Evolutionary conservation across 2,888 invertebrate genomes (phyloP).

Genomic region (Latrodectus elegans): DNA sequence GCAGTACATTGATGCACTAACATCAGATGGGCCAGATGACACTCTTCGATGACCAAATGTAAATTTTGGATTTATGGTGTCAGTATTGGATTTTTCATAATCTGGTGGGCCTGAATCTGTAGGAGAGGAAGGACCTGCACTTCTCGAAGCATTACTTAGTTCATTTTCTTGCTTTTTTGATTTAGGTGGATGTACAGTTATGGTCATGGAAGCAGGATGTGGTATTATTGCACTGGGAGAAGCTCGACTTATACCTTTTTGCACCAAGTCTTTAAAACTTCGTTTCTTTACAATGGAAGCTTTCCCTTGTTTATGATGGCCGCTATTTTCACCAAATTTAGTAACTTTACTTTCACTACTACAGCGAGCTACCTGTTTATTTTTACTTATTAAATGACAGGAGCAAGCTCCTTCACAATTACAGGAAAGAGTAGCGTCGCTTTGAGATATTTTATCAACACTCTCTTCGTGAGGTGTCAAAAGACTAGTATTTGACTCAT

Average conservation of each 20-base stretch:
- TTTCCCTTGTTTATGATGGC: constrained; percentile 3
- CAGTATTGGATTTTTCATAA: constrained; percentile 4
- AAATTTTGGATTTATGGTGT: neutral
- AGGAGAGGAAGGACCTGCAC: constrained; percentile 58
- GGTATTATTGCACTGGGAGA: constrained; percentile 59
- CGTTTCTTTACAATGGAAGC: constrained; percentile 39
- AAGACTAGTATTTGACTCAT: constrained; percentile 37
- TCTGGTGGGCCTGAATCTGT: constrained; percentile 9
- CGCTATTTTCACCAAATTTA: neutral
- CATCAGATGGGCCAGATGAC: constrained; percentile 54
- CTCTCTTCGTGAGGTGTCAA: neutral
- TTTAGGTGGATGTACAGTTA: constrained; percentile 39
- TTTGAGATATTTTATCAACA: neutral
- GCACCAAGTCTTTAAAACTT: constrained; percentile 57
- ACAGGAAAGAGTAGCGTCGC: constrained; percentile 12
- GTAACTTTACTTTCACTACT: constrained; percentile 29
- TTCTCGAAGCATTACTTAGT: constrained; percentile 15
- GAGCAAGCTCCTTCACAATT: constrained; percentile 69
- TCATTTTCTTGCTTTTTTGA: constrained; percentile 12
- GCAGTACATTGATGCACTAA: constrained; percentile 17
- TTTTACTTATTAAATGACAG: constrained; percentile 45
- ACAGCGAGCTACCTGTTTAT: constrained; percentile 11
- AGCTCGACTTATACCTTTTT: constrained; percentile 14
- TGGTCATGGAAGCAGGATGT: constrained; percentile 56
- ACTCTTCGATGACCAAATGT: constrained; percentile 43